Evolutionary conservation across 2,888 invertebrate genomes (phyloP).

Genomic region (Diarsia dahlii): DNA sequence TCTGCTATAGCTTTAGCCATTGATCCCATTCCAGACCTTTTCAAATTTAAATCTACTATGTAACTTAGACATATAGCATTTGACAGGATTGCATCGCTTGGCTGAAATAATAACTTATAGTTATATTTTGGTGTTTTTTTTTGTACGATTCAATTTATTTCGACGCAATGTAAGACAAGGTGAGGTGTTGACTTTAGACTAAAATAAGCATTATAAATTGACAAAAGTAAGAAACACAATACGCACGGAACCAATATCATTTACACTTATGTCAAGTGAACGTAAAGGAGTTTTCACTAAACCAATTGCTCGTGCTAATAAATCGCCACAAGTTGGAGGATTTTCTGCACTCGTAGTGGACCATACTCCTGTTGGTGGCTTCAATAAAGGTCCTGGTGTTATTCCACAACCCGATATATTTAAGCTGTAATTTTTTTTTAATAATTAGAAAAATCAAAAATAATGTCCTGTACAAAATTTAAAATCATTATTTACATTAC

Average conservation of each 20-base stretch:
- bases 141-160: background rate
- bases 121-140: background rate
- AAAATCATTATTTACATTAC: constrained; percentile 69
- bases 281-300: constrained; percentile 87
- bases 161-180: background rate
- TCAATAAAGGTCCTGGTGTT: constrained; percentile 80
- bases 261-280: constrained; percentile 87
- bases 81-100: constrained; percentile 82
- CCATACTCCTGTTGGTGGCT: constrained; percentile 88
- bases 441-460: background rate
- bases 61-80: constrained; percentile 88
- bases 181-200: background rate
- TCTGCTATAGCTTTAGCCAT: constrained; percentile 85
- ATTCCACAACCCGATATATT: constrained; percentile 89
- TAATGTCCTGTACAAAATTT: background rate
- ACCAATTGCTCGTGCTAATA: constrained; percentile 88
- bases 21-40: constrained; percentile 87
- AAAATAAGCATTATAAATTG: background rate
- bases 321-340: constrained; percentile 87
- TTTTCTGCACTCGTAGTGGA: constrained; percentile 86
- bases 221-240: constrained; percentile 14
- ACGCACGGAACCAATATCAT: constrained; percentile 87
- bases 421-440: constrained; percentile 71
- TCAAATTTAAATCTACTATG: constrained; percentile 85
- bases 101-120: constrained; percentile 68